Conservation (phyloP, 2,113 vertebrate species). For the Nesoenas mayeri region DNA sequence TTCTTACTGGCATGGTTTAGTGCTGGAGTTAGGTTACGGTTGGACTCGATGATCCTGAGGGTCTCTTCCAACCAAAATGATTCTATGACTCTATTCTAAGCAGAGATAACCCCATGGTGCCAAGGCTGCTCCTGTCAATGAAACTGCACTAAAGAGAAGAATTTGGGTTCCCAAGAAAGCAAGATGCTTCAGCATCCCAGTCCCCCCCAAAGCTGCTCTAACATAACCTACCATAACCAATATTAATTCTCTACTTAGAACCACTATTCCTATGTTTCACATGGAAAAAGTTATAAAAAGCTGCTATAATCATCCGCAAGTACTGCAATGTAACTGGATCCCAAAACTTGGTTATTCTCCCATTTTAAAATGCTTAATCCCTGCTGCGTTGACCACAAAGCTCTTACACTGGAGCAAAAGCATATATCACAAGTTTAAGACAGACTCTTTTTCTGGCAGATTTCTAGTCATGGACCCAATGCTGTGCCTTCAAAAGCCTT, state of each 20-base stretch:
- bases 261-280: not conserved
- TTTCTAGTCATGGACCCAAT: not conserved
- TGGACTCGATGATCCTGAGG: too few species aligned
- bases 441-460: not conserved
- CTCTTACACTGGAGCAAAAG: not conserved
- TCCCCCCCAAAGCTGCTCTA: not conserved
- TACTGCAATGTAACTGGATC: not conserved
- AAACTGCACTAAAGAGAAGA: not conserved
- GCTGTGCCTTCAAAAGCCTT: not conserved
- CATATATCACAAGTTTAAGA: fast-evolving
- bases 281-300: not conserved
- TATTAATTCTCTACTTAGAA: not conserved
- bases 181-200: not conserved
- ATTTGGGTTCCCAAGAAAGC: not conserved
- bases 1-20: too few species aligned
- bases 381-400: not conserved
- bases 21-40: too few species aligned
- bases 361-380: not conserved
- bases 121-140: too few species aligned
- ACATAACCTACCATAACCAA: not conserved
- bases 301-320: not conserved
- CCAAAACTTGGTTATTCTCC: not conserved
- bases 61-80: too few species aligned
- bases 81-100: not conserved
- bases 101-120: not conserved